These are phyloP conservation scores for Drosophila meridiana DNA, from an alignment of 2,888 invertebrate species.

Conservation along the genomic window DNA sequence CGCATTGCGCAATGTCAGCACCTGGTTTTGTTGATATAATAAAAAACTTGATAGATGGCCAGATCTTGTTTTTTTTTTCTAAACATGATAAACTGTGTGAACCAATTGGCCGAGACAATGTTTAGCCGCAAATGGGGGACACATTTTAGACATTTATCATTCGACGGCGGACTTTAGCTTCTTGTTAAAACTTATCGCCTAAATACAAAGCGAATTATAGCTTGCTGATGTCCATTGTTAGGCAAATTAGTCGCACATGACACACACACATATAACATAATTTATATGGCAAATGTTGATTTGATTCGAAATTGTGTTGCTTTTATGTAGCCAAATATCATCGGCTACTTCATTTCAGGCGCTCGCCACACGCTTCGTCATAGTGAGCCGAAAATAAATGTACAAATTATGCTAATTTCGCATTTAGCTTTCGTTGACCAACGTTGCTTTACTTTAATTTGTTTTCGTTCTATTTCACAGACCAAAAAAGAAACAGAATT, in stretches of 20 bases:
- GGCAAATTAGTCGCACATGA: slow-evolving; percentile 58
- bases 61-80: slow-evolving; percentile 25
- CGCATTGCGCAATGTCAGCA: slow-evolving; percentile 32
- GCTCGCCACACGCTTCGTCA: slow-evolving; percentile 36
- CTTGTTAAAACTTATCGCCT: slow-evolving; percentile 39
- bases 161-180: slow-evolving; percentile 35
- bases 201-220: slow-evolving; percentile 66
- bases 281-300: slow-evolving; percentile 12
- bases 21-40: slow-evolving; percentile 3
- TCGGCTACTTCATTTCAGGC: slow-evolving; percentile 47
- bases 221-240: slow-evolving; percentile 67
- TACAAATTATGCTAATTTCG: slow-evolving; percentile 69
- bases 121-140: neutral
- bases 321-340: slow-evolving; percentile 30
- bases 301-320: slow-evolving; percentile 25
- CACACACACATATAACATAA: neutral
- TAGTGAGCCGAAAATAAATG: slow-evolving; percentile 66
- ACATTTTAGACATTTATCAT: slow-evolving; percentile 51
- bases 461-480: slow-evolving; percentile 14
- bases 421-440: slow-evolving; percentile 54
- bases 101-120: slow-evolving; percentile 40
- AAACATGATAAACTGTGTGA: slow-evolving; percentile 68
- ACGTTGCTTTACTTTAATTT: slow-evolving; percentile 20
- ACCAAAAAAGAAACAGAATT: neutral
- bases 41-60: neutral